Base-by-base conservation (phyloP, 2,888 invertebrate species). In the Drosophila limbata region DNA sequence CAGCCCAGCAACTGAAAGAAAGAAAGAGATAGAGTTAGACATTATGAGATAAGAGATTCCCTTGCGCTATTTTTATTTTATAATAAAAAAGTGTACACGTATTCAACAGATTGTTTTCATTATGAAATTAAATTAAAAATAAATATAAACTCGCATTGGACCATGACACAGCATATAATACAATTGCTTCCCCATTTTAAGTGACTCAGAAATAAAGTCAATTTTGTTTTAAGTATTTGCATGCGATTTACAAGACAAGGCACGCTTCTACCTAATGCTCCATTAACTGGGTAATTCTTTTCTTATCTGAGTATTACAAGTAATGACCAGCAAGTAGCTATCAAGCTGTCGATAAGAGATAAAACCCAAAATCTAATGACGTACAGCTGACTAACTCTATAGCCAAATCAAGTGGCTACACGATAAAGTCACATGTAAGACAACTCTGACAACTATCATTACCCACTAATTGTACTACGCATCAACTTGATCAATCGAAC, bases 111-210 rank as follows among this genome's bases (percentile, higher is more conserved):
- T 62, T 84, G 68, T 77, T 83, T 77, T 77, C 66, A 78, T 84
- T 82, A 70, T 88, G 85, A 88, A 89, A 84, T 89, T 62, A 84
- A 89, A 81, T 84, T 70, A 79, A 88, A 87, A 89, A 61, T 53
- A 83, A 78, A 87, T 70, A 81, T 56, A 59, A 53, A 47, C 19
- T 73, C 47, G 39, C 40, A 25, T 52, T 67, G 69, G 50, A 81
- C 71, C 50, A 81, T 81, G 88, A 83, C 56, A 42, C 35, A 52
- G 77, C 84, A 85, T 8, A 63, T 70, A 62, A 42, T 40, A 11
- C n/a, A 28, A 10, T 31, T 64, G 39, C 25, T 57, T 47, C 50
- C 13, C 13, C n/a, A 17, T 39, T 31, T 39, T 44, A 39, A 44
- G 37, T 80, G 67, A 81, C 21, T 80, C 81, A 76, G 45, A 48